Percentiles rank a stretch among this genome's conserved stretches.
Evolutionary conservation across 2,797 vertebrate genomes (phyloP).

Genomic region (Dryobates pubescens): DNA sequence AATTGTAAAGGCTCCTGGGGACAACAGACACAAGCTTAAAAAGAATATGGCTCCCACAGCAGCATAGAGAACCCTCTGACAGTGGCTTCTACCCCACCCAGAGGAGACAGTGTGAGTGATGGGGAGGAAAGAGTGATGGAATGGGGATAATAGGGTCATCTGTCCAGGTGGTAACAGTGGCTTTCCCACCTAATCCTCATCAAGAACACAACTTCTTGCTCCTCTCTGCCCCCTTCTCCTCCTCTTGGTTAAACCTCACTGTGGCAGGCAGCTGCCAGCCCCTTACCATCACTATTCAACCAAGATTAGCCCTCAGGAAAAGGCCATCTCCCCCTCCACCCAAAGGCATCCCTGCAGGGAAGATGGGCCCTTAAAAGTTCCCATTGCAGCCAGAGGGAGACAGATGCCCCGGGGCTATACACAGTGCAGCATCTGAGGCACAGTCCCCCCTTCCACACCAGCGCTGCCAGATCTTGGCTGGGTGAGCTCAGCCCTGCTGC

Average conservation of each 20-base stretch:
- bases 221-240: neutral
- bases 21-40: neutral
- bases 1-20: neutral
- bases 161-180: neutral
- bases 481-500: neutral
- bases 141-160: neutral
- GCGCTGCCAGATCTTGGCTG: accelerated
- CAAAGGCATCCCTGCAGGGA: neutral
- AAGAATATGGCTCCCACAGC: neutral
- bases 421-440: neutral
- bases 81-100: neutral
- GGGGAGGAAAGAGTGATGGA: neutral
- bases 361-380: neutral
- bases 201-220: neutral
- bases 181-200: neutral
- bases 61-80: neutral
- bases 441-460: accelerated
- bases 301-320: neutral
- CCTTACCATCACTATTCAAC: neutral
- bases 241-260: neutral
- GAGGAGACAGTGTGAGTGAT: neutral
- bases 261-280: neutral
- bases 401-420: accelerated
- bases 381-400: neutral
- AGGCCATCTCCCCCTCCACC: neutral